Base-by-base conservation (phyloP, 2,797 vertebrate species). In the Holocentrus rufus region DNA sequence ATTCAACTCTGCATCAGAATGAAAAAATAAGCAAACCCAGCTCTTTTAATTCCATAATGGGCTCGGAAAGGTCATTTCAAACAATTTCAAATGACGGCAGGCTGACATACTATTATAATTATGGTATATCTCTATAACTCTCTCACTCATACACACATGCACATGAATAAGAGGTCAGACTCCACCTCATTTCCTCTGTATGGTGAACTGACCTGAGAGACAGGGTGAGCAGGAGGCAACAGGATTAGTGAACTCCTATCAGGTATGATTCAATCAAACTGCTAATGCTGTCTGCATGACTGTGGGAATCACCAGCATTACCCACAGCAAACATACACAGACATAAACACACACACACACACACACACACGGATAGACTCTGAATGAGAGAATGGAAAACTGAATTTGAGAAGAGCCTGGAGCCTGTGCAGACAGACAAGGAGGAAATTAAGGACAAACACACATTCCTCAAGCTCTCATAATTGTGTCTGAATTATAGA, bases 301-400 rank as follows among this genome's bases (percentile, higher is more conserved):
- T 5, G 55, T 25, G 75, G 74, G 85, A 83, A 80, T 62, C 54
- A 36, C 82, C 81, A 27, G 39, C 4, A 22, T 82, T 88, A 75
- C 81, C 62, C 55, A 83, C 85, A 8, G 17, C 54, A 80, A 58
- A 82, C 72, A 83, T 25, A 47, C 65, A 65, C 72, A 79, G 2
- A 87, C 56, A 60, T 8, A 69, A 52, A 42, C 58, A 22, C 46
- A 56, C 54, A 56, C 44, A 63, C 61, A 44, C 39, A 31, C 9
- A 55, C n/a, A 23, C 52, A 55, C 34, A 52, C 56, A 66, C 23
- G 36, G 25, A 23, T 57, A 72, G 39, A 52, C 39, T 61, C 22
- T 54, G 64, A 77, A n/a, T 66, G 65, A 69, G 60, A 83, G 63
- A 81, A 80, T 79, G 69, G 79, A 91, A 85, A 91, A n/a, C 77